Evolutionary conservation across 2,113 vertebrate species (phyloP).

Genomic region (Polyodon spathula): DNA sequence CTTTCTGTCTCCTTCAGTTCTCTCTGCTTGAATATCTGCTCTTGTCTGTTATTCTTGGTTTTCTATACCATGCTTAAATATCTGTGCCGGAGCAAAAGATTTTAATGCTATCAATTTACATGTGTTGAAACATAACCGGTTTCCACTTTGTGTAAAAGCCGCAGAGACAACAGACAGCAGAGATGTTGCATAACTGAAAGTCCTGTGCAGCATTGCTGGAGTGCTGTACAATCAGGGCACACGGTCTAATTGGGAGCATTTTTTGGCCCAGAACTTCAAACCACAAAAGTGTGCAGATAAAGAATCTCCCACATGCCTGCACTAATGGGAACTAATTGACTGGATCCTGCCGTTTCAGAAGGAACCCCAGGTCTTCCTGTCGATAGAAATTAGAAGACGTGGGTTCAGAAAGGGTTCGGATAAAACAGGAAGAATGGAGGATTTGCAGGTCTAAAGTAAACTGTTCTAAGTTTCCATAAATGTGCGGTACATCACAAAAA

Average conservation of each 20-base stretch:
- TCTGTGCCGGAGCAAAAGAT: slow-evolving; percentile 6
- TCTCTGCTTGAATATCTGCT: too few species aligned
- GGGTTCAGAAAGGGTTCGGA: background rate
- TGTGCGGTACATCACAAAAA: too few species aligned
- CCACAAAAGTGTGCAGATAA: background rate
- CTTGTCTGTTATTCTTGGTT: too few species aligned
- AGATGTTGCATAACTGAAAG: slow-evolving; percentile 10
- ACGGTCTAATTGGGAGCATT: slow-evolving; percentile 19
- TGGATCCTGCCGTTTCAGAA: background rate
- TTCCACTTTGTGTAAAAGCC: too few species aligned
- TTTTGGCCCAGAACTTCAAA: slow-evolving; percentile 13
- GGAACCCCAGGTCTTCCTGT: too few species aligned
- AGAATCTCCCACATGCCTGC: background rate
- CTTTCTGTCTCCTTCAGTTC: too few species aligned
- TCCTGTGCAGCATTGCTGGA: background rate
- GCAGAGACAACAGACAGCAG: slow-evolving; percentile 1
- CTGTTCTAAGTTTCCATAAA: too few species aligned
- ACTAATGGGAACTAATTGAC: slow-evolving; percentile 9
- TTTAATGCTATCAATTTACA: background rate
- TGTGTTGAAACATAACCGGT: too few species aligned
- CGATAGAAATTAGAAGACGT: slow-evolving; percentile 10
- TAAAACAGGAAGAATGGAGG: background rate
- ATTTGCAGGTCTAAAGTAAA: background rate
- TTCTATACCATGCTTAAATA: too few species aligned
- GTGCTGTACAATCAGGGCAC: slow-evolving; percentile 8